A percentile compares a stretch with the other conserved stretches of the same genome.
Evolutionary conservation across 2,888 invertebrate species (phyloP).

Genomic region (Drosophila imparisetae): DNA sequence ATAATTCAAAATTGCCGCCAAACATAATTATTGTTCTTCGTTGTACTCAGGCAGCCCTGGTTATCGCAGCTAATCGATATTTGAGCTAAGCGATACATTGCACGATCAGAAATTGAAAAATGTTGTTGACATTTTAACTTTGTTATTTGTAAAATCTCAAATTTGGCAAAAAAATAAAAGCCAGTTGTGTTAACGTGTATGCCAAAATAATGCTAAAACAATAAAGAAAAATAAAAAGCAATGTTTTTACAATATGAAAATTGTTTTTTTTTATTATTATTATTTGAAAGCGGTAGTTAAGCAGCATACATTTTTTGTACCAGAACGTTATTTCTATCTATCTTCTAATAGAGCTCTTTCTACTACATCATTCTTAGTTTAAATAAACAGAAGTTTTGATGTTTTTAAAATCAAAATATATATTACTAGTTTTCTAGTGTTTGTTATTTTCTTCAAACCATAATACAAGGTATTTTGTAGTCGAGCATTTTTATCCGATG

Average conservation of each 20-base stretch:
- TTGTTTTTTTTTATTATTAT: background rate
- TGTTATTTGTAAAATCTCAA: background rate
- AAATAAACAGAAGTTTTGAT: background rate
- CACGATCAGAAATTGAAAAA: background rate
- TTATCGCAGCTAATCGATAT: background rate
- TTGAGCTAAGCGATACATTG: background rate
- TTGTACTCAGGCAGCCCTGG: background rate
- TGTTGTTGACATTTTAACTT: background rate
- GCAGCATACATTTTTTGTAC: background rate
- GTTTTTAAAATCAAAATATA: background rate
- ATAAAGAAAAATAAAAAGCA: background rate
- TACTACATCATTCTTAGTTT: background rate
- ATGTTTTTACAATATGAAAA: background rate
- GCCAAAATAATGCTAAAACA: background rate
- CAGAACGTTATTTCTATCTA: background rate
- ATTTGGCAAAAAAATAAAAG: background rate
- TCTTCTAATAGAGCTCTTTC: too few relatives aligned
- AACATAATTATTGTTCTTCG: background rate
- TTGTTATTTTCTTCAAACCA: background rate
- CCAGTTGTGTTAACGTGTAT: background rate
- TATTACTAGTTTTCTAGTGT: background rate
- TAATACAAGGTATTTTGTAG: slow-evolving; percentile 16
- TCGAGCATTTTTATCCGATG: slow-evolving; percentile 3
- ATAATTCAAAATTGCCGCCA: background rate
- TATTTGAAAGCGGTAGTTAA: background rate